Evolutionary conservation across 2,797 vertebrate genomes (phyloP).

Genomic region (Catostomus latipinnis): DNA sequence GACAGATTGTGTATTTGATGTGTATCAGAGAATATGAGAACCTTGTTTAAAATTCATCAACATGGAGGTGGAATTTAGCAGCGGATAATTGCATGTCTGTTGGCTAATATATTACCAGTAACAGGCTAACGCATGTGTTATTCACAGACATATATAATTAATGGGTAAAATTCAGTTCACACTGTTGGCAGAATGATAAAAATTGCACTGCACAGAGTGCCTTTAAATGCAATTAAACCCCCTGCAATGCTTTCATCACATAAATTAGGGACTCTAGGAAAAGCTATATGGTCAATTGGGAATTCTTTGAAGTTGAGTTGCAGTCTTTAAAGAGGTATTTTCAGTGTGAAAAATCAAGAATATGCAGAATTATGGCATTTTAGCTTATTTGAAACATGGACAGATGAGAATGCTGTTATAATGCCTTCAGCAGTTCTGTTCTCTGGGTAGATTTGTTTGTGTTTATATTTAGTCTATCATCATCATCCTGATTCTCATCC

Average conservation of each 20-base stretch:
- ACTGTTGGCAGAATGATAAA: conserved; percentile 60
- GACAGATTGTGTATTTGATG: no score
- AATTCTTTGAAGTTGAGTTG: conserved; percentile 5
- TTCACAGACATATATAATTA: conserved; percentile 64
- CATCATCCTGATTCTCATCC: not conserved
- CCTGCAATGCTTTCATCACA: conserved; percentile 36
- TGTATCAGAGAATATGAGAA: not conserved
- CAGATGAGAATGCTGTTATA: no score
- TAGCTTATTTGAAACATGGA: no score
- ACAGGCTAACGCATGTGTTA: conserved; percentile 67
- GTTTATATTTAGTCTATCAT: not conserved
- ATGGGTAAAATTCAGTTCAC: conserved; percentile 63
- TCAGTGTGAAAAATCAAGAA: not conserved
- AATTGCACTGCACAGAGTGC: conserved; percentile 58
- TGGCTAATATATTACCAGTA: conserved; percentile 66
- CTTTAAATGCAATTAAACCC: conserved; percentile 60
- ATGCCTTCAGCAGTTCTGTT: not conserved
- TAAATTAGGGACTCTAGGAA: conserved; percentile 8
- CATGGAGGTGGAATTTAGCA: conserved; percentile 40
- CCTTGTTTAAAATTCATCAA: not conserved
- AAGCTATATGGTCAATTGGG: conserved; percentile 10
- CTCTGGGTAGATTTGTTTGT: not conserved
- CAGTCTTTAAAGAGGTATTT: conserved; percentile 2
- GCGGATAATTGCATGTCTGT: conserved; percentile 64
- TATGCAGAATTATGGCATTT: not conserved